Conservation (phyloP, 2,113 vertebrate genomes). For the Coptodon rendalli region DNA sequence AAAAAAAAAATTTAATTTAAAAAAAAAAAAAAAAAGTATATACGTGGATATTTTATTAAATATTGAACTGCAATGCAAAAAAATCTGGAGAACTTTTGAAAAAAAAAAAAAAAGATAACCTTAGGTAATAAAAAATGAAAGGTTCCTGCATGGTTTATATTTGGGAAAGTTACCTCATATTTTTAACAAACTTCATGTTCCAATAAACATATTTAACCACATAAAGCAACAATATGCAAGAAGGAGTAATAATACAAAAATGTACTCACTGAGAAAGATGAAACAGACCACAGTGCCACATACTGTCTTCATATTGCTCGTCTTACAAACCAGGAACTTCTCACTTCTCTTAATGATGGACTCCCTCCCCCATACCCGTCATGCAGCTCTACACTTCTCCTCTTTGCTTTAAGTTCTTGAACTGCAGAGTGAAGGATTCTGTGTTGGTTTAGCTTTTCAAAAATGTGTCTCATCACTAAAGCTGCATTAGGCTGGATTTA, state of each 20-base stretch:
- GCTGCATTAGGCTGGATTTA: neutral
- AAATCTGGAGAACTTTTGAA: neutral
- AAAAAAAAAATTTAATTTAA: too few relatives aligned
- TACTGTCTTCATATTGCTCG: neutral
- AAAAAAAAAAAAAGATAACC: neutral
- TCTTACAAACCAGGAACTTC: neutral
- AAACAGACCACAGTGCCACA: neutral
- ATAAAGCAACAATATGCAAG: neutral
- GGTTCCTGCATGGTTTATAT: neutral
- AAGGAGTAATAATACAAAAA: neutral
- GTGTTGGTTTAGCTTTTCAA: neutral
- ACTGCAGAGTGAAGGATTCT: neutral
- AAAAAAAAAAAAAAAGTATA: neutral
- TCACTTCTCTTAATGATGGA: neutral
- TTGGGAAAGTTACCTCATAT: neutral
- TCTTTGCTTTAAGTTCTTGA: neutral
- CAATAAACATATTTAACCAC: neutral
- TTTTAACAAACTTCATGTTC: neutral
- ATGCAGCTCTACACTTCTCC: neutral
- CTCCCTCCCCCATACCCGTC: fast-evolving
- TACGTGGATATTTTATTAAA: neutral
- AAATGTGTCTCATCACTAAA: neutral
- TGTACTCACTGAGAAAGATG: neutral
- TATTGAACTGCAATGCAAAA: neutral
- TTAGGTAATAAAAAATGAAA: neutral